Percentiles rank a stretch among this genome's conserved stretches.
Evolutionary conservation across 2,888 invertebrate genomes (phyloP).

Genomic region (Drosophila kambysellisi): DNA sequence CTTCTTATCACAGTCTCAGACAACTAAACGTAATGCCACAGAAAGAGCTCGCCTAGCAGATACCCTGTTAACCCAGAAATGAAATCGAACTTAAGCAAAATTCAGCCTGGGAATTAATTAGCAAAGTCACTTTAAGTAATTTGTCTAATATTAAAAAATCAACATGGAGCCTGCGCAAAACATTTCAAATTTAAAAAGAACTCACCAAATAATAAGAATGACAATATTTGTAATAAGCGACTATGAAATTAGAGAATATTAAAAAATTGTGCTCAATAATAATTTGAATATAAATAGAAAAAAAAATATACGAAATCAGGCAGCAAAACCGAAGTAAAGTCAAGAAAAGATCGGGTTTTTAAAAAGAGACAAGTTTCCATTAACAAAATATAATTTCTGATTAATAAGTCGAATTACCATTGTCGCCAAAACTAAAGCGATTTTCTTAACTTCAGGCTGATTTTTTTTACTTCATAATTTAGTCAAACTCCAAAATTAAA

Average conservation of each 20-base stretch:
- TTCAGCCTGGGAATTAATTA: too few relatives aligned
- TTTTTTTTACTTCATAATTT: neutral
- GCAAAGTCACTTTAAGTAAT: too few relatives aligned
- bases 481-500: neutral
- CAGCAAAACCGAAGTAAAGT: neutral
- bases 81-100: neutral
- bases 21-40: neutral
- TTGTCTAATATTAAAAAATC: too few relatives aligned
- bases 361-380: neutral
- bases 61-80: neutral
- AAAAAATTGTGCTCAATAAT: neutral
- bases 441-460: neutral
- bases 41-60: neutral
- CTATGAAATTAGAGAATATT: too few relatives aligned
- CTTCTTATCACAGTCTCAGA: conserved; percentile 30
- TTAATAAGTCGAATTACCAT: neutral
- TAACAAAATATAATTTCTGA: fast-evolving
- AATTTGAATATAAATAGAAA: neutral
- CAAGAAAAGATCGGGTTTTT: neutral
- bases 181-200: neutral
- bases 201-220: neutral
- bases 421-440: neutral
- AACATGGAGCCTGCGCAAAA: too few relatives aligned
- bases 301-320: neutral
- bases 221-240: too few relatives aligned